Percentiles rank a stretch among this genome's conserved stretches.
phyloP scores from a whole-genome alignment of 2,888 invertebrate species.

The Chironomus riparius region DNA sequence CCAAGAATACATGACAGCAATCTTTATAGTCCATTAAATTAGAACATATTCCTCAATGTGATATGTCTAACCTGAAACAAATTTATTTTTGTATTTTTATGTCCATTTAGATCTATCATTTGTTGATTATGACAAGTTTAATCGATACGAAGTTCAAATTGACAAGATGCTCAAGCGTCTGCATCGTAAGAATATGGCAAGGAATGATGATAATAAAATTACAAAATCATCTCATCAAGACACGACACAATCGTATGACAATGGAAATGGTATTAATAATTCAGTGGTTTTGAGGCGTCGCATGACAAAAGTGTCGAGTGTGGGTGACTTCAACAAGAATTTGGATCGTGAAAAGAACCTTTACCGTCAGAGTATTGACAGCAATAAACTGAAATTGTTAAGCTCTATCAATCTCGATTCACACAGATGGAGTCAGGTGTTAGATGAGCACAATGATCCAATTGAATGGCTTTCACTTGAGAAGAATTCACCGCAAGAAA shows the following conservation, averaged over 20 bases:
- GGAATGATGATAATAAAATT: background rate
- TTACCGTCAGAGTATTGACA: constrained; percentile 41
- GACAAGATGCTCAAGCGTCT: constrained; percentile 36
- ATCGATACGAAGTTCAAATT: constrained; percentile 42
- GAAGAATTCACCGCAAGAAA: constrained; percentile 4
- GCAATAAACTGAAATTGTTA: constrained; percentile 37
- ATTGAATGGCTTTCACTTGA: constrained; percentile 19
- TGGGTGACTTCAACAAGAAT: constrained; percentile 34
- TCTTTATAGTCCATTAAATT: too few species aligned
- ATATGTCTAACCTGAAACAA: too few species aligned
- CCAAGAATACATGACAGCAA: too few species aligned
- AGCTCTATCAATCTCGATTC: constrained; percentile 39
- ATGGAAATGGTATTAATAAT: background rate
- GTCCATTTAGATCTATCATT: constrained; percentile 44
- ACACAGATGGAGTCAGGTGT: constrained; percentile 30
- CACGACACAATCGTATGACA: background rate
- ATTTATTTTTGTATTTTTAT: background rate
- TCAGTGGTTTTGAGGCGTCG: constrained; percentile 5
- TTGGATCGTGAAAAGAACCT: constrained; percentile 39
- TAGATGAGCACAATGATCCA: constrained; percentile 9
- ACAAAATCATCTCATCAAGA: background rate
- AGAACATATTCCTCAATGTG: too few species aligned
- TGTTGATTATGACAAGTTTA: constrained; percentile 48
- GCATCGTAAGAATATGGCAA: constrained; percentile 23
- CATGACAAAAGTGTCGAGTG: background rate